Base-by-base conservation (phyloP, 2,888 invertebrate genomes). In the Pomacea canaliculata region DNA sequence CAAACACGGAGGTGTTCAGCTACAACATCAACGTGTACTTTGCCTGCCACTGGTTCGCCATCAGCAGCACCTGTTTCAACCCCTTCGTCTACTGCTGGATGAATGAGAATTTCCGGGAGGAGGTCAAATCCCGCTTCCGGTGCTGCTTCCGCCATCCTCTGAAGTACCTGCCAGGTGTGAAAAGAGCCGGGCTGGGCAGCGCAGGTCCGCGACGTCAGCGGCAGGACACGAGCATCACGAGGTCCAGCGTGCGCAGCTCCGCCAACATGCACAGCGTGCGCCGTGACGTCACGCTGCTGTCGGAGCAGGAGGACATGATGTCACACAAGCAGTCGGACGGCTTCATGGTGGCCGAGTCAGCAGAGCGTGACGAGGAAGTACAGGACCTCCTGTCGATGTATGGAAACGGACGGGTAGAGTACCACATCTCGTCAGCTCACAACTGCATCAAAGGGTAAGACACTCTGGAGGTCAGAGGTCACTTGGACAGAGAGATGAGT, bases 51-150 rank as follows among this genome's bases (percentile, higher is more conserved):
- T 90, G 91, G 90, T 84, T 92, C n/a, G 92, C 92, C 46, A 91
- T 92, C 86, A 91, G 90, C 78, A 91, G 91, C 79, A 91, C 91
- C 7, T 91, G 91, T 81, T 91, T 90, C 83, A 92, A 92, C 79
- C 92, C 92, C 0, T 92, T 91, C 81, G 91, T 92, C 23, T 92
- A 92, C 81, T 92, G 91, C 79, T 92, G 92, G 91, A 84, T 92
- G 27, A 92, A 92, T 81, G 91, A 91, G 76, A 86, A 88, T 77
- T 92, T 92, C 83, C 85, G 91, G 51, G 84, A 84, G n/a, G 88
- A 87, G 74, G 87, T 89, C 46, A 85, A 86, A 71, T 72, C 86
- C 0, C 85, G 89, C 80, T 84, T 91, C 59, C 79, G 85, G 9
- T 90, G 89, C 70, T 89, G 89, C 51, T 60, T 70, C n/a, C 59